Evolutionary conservation across 2,797 vertebrate genomes (phyloP), one percentile per base, ranked within the genome.

Genomic region (Todus mexicanus): DNA sequence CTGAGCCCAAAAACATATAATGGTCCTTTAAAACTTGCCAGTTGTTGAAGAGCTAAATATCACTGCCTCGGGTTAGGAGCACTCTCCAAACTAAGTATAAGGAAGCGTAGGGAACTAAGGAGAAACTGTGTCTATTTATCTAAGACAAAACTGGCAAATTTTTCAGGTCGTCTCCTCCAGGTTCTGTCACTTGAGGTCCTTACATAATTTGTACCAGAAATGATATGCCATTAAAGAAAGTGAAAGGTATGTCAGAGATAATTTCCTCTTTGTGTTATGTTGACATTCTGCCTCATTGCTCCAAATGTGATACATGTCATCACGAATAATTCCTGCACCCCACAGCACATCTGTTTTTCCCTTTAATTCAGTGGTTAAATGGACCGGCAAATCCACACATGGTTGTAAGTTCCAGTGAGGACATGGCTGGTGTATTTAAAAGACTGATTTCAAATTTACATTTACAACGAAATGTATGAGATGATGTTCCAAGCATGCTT

Each of bases 41-140:
- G 10, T 87, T 79, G 42, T 84, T 87, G 74, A 43, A 72, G 61
- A 93, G 33, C 70, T 90, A 59, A 80, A 45, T 83, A 80, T 66
- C 0, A 0, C 77, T 92, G 85, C 82, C 73, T 84, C 21, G 74
- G 69, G 69, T 68, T 80, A 83, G 86, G 27, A 87, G 54, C 73
- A 56, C 38, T 85, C 80, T 73, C 40, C 2, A 27, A 93, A 88
- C 38, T 25, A 51, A 84, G 69, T 47, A 61, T 7, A 7, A 82
- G 75, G 78, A 94, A 92, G 68, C 47, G 50, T 3, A 5, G 63
- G 65, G 72, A 89, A 61, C 33, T 14, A 57, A 61, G 81, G 61
- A 91, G 90, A 82, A 95, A 90, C 18, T n/a, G 8, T 82, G 84
- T 79, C 83, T 93, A 63, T 92, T 94, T 93, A 82, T 71, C 53